phyloP scores from a whole-genome alignment of 2,888 invertebrate species.

The Tachina grossa region DNA sequence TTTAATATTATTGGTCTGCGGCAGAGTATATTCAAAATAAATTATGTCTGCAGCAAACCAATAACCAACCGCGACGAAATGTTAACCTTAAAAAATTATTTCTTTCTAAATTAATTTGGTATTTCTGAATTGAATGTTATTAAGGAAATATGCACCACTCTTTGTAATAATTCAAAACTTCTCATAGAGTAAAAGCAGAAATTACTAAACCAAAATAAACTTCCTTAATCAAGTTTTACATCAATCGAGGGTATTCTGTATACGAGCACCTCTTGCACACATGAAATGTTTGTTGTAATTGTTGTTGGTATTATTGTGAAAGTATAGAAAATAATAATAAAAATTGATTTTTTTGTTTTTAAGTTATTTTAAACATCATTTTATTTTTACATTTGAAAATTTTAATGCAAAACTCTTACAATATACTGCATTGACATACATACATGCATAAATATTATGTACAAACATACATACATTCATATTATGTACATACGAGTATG shows the following conservation, averaged over 20 bases:
- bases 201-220: background rate
- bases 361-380: constrained; percentile 12
- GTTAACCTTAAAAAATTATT: too few relatives aligned
- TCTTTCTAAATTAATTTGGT: too few relatives aligned
- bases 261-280: too few relatives aligned
- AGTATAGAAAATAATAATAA: constrained; percentile 2
- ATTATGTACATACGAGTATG: background rate
- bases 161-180: too few relatives aligned
- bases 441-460: background rate
- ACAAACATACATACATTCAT: background rate
- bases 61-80: too few relatives aligned
- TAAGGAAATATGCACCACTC: too few relatives aligned
- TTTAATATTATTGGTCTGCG: too few relatives aligned
- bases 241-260: background rate
- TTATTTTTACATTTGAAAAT: background rate
- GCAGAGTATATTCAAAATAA: too few relatives aligned
- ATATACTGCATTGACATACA: background rate
- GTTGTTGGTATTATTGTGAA: too few relatives aligned
- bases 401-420: background rate
- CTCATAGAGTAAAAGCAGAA: too few relatives aligned
- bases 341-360: background rate
- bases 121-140: too few relatives aligned
- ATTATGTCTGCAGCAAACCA: too few relatives aligned
- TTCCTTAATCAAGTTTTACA: background rate
- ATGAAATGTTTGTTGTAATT: background rate